Evolutionary conservation across 92 coral and sea anemone genomes (phyloP).

Genomic region (Hydrozoanthus gracilis): DNA sequence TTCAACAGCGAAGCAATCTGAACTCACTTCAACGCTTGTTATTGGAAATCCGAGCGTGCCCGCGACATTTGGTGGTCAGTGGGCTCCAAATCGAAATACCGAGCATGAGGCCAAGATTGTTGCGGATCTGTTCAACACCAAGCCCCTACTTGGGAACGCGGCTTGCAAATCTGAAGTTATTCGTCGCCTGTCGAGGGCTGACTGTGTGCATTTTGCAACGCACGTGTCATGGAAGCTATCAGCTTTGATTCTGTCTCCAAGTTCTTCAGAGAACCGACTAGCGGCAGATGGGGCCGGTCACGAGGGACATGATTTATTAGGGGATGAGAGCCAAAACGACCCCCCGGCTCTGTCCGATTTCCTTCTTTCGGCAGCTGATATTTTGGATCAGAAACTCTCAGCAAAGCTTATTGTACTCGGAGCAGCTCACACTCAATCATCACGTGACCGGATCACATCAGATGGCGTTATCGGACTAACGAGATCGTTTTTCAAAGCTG

Average conservation of each 20-base stretch:
- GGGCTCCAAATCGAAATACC: constrained; percentile 92
- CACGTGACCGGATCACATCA: constrained; percentile 87
- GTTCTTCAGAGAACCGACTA: constrained; percentile 63
- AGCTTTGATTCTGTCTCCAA: constrained; percentile 89
- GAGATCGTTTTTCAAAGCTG: constrained; percentile 92
- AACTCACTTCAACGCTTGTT: constrained; percentile 78
- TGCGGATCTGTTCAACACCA: constrained; percentile 88
- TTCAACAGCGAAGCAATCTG: constrained; percentile 50
- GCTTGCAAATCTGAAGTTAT: constrained; percentile 86
- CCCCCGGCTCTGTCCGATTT: constrained; percentile 90
- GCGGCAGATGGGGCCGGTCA: constrained; percentile 62
- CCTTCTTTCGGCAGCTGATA: constrained; percentile 94
- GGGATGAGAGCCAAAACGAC: constrained; percentile 80
- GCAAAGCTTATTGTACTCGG: constrained; percentile 94
- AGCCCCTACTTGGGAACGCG: constrained; percentile 83
- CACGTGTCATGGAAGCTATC: constrained; percentile 99
- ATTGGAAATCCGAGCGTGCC: constrained; percentile 97
- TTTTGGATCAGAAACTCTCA: constrained; percentile 78
- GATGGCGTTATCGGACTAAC: constrained; percentile 94
- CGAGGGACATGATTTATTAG: constrained; percentile 77
- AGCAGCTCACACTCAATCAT: constrained; percentile 91
- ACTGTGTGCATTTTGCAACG: constrained; percentile 97
- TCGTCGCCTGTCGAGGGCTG: constrained; percentile 74
- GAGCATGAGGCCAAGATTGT: constrained; percentile 98
- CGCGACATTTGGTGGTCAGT: constrained; percentile 83